phyloP scores from a whole-genome alignment of 53 echinoderm and acorn worm genomes.

The Glandiceps talaboti region DNA sequence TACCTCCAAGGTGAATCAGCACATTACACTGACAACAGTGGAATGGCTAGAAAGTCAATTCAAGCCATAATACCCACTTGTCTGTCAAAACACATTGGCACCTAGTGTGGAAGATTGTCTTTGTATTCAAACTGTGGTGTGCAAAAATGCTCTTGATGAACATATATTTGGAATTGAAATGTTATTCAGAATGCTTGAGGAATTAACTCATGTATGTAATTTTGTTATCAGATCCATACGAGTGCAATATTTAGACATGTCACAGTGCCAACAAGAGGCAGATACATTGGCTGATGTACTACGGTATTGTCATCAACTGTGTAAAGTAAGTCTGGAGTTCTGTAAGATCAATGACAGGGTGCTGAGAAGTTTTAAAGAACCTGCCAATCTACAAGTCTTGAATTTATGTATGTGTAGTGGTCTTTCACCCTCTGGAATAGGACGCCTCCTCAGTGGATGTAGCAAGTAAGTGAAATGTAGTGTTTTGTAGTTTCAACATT shows the following conservation, averaged over 20 bases:
- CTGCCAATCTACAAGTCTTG: constrained; percentile 29
- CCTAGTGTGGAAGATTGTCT: too few relatives aligned
- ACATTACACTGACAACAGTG: too few relatives aligned
- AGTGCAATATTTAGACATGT: constrained; percentile 62
- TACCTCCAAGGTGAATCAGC: too few relatives aligned
- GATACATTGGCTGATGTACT: constrained; percentile 30
- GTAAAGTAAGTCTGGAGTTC: constrained; percentile 67
- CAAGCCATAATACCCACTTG: too few relatives aligned
- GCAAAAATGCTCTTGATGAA: too few relatives aligned
- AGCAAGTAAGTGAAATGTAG: constrained; percentile 30
- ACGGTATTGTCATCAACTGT: constrained; percentile 26
- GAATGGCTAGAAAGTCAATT: too few relatives aligned
- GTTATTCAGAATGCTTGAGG: too few relatives aligned
- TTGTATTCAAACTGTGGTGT: too few relatives aligned
- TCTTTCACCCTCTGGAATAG: constrained; percentile 18
- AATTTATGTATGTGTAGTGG: constrained; percentile 71
- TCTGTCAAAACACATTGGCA: too few relatives aligned
- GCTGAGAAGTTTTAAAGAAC: constrained; percentile 11
- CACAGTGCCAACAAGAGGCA: constrained; percentile 35
- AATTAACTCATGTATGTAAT: background rate
- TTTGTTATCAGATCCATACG: background rate
- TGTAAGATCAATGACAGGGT: constrained; percentile 29
- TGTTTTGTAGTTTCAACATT: too few relatives aligned
- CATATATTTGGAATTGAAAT: too few relatives aligned
- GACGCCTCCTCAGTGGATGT: constrained; percentile 8